A percentile compares a stretch with the other conserved stretches of the same genome.
Evolutionary conservation across 2,797 vertebrate genomes (phyloP).

Genomic region (Rhynchonycteris naso): DNA sequence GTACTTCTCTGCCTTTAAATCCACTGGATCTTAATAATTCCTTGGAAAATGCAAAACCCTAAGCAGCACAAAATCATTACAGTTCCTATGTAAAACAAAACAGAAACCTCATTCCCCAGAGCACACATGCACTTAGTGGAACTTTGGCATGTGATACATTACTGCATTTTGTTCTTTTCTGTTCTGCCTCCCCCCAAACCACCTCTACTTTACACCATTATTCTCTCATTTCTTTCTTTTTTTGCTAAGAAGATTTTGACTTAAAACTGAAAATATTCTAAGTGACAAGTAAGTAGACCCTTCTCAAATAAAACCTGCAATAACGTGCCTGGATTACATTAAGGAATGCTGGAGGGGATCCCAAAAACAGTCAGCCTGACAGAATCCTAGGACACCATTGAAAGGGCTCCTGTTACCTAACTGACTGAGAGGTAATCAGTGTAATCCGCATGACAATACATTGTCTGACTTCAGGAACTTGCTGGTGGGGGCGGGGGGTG

Average conservation of each 20-base stretch:
- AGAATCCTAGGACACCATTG: constrained; percentile 81
- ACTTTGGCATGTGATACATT: constrained; percentile 10
- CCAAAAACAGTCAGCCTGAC: constrained; percentile 81
- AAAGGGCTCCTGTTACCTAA: constrained; percentile 83
- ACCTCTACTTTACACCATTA: constrained; percentile 1
- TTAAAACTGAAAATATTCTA: constrained; percentile 78
- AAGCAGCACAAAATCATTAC: not conserved
- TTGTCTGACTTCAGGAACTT: constrained; percentile 82
- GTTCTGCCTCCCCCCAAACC: not conserved
- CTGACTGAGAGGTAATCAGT: constrained; percentile 83
- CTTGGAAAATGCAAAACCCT: constrained; percentile 45
- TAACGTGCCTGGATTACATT: constrained; percentile 77
- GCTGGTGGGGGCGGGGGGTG: not conserved
- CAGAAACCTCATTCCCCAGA: constrained; percentile 53
- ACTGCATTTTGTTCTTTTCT: constrained; percentile 47
- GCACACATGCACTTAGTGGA: not conserved
- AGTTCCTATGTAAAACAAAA: constrained; percentile 62
- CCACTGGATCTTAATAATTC: constrained; percentile 37
- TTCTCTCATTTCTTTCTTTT: constrained; percentile 26
- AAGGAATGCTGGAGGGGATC: constrained; percentile 82
- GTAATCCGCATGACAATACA: constrained; percentile 84
- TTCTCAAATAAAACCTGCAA: constrained; percentile 79
- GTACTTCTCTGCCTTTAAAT: not conserved
- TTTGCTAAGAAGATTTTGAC: constrained; percentile 49
- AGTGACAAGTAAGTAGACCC: constrained; percentile 77